Evolutionary conservation across 1,140 invertebrate species (phyloP).

Genomic region (Choristoneura fumiferana): DNA sequence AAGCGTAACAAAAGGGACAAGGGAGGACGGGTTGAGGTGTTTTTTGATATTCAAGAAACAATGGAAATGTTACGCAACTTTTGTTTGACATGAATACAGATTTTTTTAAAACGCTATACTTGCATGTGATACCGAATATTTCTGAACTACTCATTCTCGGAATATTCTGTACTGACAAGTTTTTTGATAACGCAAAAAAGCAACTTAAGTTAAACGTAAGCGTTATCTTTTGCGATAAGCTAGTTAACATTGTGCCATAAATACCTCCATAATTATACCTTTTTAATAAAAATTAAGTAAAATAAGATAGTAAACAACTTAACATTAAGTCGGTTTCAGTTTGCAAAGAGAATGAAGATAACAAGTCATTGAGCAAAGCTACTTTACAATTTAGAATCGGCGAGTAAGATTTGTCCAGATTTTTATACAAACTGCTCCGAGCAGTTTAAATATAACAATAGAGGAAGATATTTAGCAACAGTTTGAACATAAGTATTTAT

Average conservation of each 20-base stretch:
- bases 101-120: slow-evolving; percentile 34
- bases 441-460: too few species aligned
- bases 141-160: slow-evolving; percentile 2
- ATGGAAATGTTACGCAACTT: slow-evolving; percentile 48
- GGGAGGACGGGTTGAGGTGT: slow-evolving; percentile 56
- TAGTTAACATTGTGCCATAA: slow-evolving; percentile 6
- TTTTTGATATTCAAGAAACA: slow-evolving; percentile 69
- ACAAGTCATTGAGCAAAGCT: neutral
- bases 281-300: slow-evolving; percentile 6
- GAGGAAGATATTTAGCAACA: too few species aligned
- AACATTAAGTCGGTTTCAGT: neutral
- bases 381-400: too few species aligned
- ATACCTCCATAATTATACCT: slow-evolving; percentile 5
- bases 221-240: slow-evolving; percentile 3
- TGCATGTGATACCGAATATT: slow-evolving; percentile 13
- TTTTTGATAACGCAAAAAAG: slow-evolving; percentile 6
- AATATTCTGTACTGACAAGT: neutral
- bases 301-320: neutral
- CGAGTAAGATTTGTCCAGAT: too few species aligned
- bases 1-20: slow-evolving; percentile 43
- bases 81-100: slow-evolving; percentile 47
- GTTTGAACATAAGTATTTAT: too few species aligned
- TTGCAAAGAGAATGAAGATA: neutral
- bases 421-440: too few species aligned
- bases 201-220: neutral